Conservation (phyloP, 2,113 vertebrate genomes). For the Sclerurus mexicanus region DNA sequence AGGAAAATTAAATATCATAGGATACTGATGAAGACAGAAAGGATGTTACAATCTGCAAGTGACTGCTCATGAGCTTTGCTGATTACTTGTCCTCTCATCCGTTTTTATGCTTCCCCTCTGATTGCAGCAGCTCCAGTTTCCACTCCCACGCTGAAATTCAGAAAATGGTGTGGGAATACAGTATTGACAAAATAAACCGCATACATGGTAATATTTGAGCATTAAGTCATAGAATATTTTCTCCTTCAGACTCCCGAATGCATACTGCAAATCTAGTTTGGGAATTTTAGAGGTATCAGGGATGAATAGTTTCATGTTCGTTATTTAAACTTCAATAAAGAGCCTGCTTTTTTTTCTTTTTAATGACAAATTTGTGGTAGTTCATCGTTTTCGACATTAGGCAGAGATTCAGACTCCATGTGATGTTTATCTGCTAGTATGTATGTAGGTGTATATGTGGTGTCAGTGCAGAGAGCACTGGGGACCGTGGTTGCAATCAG, state of each 20-base stretch:
- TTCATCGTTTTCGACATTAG: background rate
- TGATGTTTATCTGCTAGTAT: background rate
- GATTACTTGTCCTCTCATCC: background rate
- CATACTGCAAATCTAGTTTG: background rate
- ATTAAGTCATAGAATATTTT: background rate
- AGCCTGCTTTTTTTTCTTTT: background rate
- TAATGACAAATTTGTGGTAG: background rate
- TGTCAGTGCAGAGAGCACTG: background rate
- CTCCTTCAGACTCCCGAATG: background rate
- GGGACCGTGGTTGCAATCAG: background rate
- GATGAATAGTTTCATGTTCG: background rate
- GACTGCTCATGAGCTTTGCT: background rate
- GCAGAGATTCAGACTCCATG: background rate
- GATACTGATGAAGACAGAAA: background rate
- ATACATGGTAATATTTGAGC: background rate
- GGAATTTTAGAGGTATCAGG: background rate
- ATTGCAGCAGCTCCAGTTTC: background rate
- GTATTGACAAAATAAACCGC: conserved; percentile 30
- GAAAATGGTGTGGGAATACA: background rate
- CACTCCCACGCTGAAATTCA: background rate
- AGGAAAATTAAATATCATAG: background rate
- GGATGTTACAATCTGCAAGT: background rate
- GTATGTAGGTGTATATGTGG: background rate
- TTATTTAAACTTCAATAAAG: background rate
- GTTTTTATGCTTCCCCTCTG: background rate